Conservation (phyloP, 2,888 invertebrate genomes). For the Torymus tubicola region DNA sequence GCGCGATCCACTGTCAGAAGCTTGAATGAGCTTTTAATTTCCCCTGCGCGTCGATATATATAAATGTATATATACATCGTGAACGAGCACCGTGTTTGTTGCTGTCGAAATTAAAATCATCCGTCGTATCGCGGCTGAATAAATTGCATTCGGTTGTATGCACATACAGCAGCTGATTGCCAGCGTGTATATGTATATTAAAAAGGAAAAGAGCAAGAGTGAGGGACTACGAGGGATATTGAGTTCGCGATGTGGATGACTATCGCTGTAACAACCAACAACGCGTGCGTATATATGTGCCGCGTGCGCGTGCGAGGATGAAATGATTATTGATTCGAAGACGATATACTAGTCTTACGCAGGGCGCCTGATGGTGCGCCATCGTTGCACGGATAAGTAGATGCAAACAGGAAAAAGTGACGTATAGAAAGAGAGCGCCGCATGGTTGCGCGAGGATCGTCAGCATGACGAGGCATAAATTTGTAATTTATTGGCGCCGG, state of each 20-base stretch:
- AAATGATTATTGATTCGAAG: slow-evolving; percentile 43
- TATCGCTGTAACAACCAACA: not conserved
- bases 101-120: slow-evolving; percentile 46
- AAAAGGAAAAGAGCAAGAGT: not conserved
- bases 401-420: slow-evolving; percentile 32
- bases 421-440: not conserved
- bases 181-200: not conserved
- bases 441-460: slow-evolving; percentile 19
- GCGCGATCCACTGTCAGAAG: slow-evolving; percentile 56
- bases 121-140: slow-evolving; percentile 17
- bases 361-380: too few species aligned
- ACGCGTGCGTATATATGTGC: slow-evolving; percentile 11
- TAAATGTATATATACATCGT: not conserved
- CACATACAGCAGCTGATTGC: too few species aligned
- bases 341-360: slow-evolving; percentile 55
- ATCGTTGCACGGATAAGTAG: slow-evolving; percentile 28
- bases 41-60: slow-evolving; percentile 39
- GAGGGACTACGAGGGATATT: not conserved
- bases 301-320: not conserved
- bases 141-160: slow-evolving; percentile 26
- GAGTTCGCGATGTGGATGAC: slow-evolving; percentile 28
- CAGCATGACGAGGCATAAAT: slow-evolving; percentile 53
- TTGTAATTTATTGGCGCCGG: slow-evolving; percentile 53
- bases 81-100: not conserved
- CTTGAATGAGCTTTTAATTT: slow-evolving; percentile 64